Evolutionary conservation across 1,140 invertebrate genomes (phyloP).

Genomic region (Microplitis mediator): DNA sequence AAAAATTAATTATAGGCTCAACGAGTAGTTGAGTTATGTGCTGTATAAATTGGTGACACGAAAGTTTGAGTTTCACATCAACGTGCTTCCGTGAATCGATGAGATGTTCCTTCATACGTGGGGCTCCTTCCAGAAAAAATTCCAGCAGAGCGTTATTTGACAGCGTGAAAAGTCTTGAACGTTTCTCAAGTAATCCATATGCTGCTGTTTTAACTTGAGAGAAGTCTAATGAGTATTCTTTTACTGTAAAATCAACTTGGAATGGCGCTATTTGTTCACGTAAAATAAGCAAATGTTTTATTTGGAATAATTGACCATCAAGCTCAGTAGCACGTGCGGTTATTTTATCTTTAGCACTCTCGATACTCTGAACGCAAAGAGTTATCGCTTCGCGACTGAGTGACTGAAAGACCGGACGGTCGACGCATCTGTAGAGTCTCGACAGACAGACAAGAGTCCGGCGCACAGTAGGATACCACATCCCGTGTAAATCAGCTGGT

Average conservation of each 20-base stretch:
- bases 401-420: constrained; percentile 93
- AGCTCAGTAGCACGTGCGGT: constrained; percentile 71
- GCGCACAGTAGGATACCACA: constrained; percentile 99
- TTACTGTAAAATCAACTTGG: constrained; percentile 93
- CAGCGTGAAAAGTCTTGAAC: constrained; percentile 84
- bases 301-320: constrained; percentile 96
- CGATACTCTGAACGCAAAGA: constrained; percentile 89
- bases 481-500: constrained; percentile 95
- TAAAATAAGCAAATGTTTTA: constrained; percentile 96
- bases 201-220: constrained; percentile 87
- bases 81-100: constrained; percentile 95
- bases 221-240: constrained; percentile 92
- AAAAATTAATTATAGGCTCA: constrained; percentile 72
- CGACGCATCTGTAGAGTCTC: constrained; percentile 92
- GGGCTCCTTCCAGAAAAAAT: constrained; percentile 89
- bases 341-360: constrained; percentile 76
- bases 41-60: constrained; percentile 91
- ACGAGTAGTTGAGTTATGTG: constrained; percentile 79
- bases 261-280: constrained; percentile 98
- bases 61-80: constrained; percentile 86
- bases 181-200: constrained; percentile 83
- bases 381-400: constrained; percentile 94
- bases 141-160: constrained; percentile 91
- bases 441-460: constrained; percentile 94
- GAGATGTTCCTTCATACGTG: constrained; percentile 88